Evolutionary conservation across 2,888 invertebrate species (phyloP), one percentile per base, ranked within the genome.

Genomic region (Elysia crispata): DNA sequence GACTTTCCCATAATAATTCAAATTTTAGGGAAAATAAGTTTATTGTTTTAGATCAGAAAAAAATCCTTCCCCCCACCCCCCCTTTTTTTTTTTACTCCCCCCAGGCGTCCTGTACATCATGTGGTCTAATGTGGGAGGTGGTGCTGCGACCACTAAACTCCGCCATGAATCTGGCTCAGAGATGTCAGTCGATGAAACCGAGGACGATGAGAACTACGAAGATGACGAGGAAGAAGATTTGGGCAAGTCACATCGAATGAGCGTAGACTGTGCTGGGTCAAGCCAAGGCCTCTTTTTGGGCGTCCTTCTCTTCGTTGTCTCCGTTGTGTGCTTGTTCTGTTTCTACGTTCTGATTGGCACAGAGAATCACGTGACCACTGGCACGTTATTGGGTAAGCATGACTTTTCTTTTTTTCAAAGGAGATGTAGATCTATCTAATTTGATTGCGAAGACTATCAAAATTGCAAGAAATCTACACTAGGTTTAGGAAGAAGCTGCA

Each of bases 51-150:
- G 5, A 13, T 20, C 50, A 72, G 23, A 64, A 64, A 64, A 64
- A 11, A 11, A 15, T n/a, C 18, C 64, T 20, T 64, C 11, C 23
- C n/a, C n/a, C n/a, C n/a, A n/a, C n/a, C n/a, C n/a, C n/a, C n/a
- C n/a, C n/a, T n/a, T n/a, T n/a, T n/a, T 64, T 64, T 11, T n/a
- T 13, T 8, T 69, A 1, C 33, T 20, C 13, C 8, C 41, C 80
- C 0, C 82, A 89, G 89, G 97, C 74, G 97, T 98, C 57, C 95
- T 98, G 89, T 98, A 97, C 92, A 96, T 97, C 77, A 97, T 98
- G 96, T 98, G 98, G 98, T 96, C 94, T 85, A 95, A 95, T 87
- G 95, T 96, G 78, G 95, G 95, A 6, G 77, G 78, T 18, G 77
- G 72, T n/a, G 23, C 76, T 18, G 70, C 49, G 0, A 8, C 13